These are phyloP conservation scores for Gymnocephalus cernua DNA, from an alignment of 2,113 vertebrate species.

Conservation along the genomic window DNA sequence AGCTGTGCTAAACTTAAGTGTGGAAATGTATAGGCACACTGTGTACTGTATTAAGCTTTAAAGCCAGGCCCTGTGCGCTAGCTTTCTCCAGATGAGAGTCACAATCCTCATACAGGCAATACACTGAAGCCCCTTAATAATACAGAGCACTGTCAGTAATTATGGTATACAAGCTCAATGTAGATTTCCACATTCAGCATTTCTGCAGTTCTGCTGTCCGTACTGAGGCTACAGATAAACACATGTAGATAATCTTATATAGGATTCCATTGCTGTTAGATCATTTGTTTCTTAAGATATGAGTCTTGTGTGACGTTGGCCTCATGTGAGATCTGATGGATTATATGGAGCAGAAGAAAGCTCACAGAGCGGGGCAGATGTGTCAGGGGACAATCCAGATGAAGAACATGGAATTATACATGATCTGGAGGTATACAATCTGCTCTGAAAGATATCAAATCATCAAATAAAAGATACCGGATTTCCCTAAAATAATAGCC, in stretches of 20 bases:
- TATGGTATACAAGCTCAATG: conserved; percentile 32
- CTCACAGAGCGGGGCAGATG: conserved; percentile 50
- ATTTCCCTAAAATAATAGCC: background rate
- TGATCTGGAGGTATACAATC: conserved; percentile 40
- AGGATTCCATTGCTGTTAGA: conserved; percentile 5
- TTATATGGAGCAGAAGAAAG: conserved; percentile 75
- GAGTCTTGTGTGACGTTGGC: conserved; percentile 22
- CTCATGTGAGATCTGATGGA: conserved; percentile 59
- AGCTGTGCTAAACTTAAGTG: conserved; percentile 53
- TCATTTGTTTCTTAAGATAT: conserved; percentile 40
- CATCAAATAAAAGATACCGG: conserved; percentile 2
- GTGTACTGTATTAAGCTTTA: conserved; percentile 62
- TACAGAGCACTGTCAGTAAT: conserved; percentile 37
- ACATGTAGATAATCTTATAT: background rate
- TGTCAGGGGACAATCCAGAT: conserved; percentile 58
- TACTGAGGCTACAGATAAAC: background rate
- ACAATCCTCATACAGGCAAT: conserved; percentile 41
- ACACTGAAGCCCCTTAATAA: conserved; percentile 20
- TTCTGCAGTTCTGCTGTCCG: background rate
- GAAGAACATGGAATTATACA: conserved; percentile 26
- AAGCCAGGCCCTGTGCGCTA: conserved; percentile 23
- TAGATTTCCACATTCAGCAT: conserved; percentile 20
- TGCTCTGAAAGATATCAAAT: conserved; percentile 17
- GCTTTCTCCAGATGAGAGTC: conserved; percentile 34
- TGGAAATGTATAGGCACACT: conserved; percentile 61